Conservation (phyloP, 2,113 vertebrate species). For the Podarcis raffonei region DNA sequence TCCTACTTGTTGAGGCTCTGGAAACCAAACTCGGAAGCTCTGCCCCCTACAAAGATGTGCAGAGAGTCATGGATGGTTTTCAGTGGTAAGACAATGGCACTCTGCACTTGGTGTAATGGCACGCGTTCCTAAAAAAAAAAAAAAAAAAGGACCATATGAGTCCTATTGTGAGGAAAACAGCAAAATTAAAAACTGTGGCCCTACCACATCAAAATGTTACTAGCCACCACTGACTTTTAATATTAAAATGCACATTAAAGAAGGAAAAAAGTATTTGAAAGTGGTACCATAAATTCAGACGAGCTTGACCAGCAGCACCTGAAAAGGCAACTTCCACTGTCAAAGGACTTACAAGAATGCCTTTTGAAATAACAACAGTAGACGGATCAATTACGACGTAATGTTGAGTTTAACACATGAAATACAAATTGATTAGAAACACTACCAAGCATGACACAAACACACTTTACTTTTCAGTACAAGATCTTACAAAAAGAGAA, state of each 20-base stretch:
- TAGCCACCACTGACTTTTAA: too few species aligned
- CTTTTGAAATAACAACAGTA: conserved; percentile 60
- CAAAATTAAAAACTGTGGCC: too few species aligned
- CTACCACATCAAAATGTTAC: background rate
- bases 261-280: conserved; percentile 5
- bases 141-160: too few species aligned
- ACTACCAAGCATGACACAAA: conserved; percentile 76
- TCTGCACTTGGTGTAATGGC: too few species aligned
- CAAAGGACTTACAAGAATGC: conserved; percentile 51
- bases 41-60: too few species aligned
- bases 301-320: conserved; percentile 31
- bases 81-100: too few species aligned
- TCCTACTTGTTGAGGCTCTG: too few species aligned
- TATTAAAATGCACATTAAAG: conserved; percentile 27
- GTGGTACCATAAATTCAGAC: background rate
- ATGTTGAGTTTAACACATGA: conserved; percentile 63
- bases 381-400: conserved; percentile 69
- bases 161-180: too few species aligned
- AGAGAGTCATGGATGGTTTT: too few species aligned
- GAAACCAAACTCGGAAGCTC: too few species aligned
- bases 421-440: conserved; percentile 75
- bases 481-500: conserved; percentile 57
- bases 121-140: too few species aligned
- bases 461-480: conserved; percentile 74
- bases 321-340: conserved; percentile 27